These are phyloP conservation scores for Cheilosia vulpina DNA, from an alignment of 2,888 invertebrate species.

Conservation along the genomic window DNA sequence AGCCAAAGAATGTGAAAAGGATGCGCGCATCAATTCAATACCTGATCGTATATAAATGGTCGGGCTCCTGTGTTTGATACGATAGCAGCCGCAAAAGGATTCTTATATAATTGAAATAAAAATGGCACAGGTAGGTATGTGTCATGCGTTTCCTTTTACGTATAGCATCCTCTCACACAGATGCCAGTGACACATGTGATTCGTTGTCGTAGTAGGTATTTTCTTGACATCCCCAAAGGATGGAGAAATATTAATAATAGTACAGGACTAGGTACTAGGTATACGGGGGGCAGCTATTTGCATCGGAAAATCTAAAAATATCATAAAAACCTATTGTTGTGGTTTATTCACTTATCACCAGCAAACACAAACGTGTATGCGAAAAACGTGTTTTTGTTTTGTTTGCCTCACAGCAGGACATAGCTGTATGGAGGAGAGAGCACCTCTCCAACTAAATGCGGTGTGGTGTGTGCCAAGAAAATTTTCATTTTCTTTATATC, in stretches of 20 bases:
- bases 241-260: slow-evolving; percentile 47
- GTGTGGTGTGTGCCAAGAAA: slow-evolving; percentile 60
- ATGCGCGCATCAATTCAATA: slow-evolving; percentile 70
- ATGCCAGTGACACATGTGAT: slow-evolving; percentile 73
- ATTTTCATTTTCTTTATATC: slow-evolving; percentile 67
- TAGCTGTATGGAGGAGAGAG: slow-evolving; percentile 38
- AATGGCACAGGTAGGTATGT: slow-evolving; percentile 71
- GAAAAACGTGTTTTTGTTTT: slow-evolving; percentile 16
- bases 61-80: slow-evolving; percentile 55
- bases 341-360: slow-evolving; percentile 69
- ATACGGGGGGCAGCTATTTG: slow-evolving; percentile 34
- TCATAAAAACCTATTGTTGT: slow-evolving; percentile 49
- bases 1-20: slow-evolving; percentile 50
- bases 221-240: neutral
- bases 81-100: slow-evolving; percentile 58
- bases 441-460: slow-evolving; percentile 6
- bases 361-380: slow-evolving; percentile 25
- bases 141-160: slow-evolving; percentile 58
- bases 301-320: slow-evolving; percentile 68
- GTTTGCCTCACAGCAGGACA: slow-evolving; percentile 61
- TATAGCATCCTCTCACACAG: slow-evolving; percentile 54
- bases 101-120: slow-evolving; percentile 66
- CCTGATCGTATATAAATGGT: slow-evolving; percentile 48
- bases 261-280: no score
- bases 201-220: slow-evolving; percentile 22